phyloP scores from a whole-genome alignment of 2,888 invertebrate species.

The Melangyna quadrimaculata region DNA sequence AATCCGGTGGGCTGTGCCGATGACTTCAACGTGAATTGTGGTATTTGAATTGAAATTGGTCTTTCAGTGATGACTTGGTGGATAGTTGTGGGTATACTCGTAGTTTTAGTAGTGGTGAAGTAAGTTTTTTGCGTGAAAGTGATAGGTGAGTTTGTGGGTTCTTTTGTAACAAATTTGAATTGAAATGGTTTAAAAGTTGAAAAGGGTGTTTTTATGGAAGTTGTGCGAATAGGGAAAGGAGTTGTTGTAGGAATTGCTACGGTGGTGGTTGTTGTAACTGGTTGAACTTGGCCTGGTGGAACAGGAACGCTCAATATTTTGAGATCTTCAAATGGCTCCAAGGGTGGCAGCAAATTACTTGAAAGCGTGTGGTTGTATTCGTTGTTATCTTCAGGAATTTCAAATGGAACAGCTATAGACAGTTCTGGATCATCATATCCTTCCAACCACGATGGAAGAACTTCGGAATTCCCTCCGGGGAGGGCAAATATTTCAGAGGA shows the following conservation, averaged over 20 bases:
- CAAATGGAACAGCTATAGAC: constrained; percentile 78
- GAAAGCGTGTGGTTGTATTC: constrained; percentile 78
- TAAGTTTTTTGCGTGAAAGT: constrained; percentile 31
- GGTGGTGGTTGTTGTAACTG: constrained; percentile 47
- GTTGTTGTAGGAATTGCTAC: constrained; percentile 68
- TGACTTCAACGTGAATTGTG: constrained; percentile 54
- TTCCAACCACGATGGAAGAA: constrained; percentile 78
- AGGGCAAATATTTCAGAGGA: constrained; percentile 74
- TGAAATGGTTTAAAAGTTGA: constrained; percentile 44
- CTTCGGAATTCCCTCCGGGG: constrained; percentile 76
- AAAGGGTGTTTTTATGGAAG: constrained; percentile 28
- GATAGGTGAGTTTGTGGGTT: constrained; percentile 12
- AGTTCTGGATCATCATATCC: constrained; percentile 79
- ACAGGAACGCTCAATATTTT: constrained; percentile 35
- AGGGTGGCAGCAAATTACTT: constrained; percentile 77
- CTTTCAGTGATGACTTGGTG: constrained; percentile 38
- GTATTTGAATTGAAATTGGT: constrained; percentile 51
- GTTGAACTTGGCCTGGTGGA: constrained; percentile 27
- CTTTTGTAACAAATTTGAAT: constrained; percentile 37
- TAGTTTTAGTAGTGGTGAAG: constrained; percentile 41
- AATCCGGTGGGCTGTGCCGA: constrained; percentile 50
- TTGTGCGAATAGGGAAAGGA: constrained; percentile 54
- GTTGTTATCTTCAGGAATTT: constrained; percentile 77
- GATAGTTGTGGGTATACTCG: constrained; percentile 64
- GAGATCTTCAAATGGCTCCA: constrained; percentile 78